These are phyloP conservation scores for Mungos mungo DNA, from an alignment of 2,113 vertebrate species.

Conservation along the genomic window DNA sequence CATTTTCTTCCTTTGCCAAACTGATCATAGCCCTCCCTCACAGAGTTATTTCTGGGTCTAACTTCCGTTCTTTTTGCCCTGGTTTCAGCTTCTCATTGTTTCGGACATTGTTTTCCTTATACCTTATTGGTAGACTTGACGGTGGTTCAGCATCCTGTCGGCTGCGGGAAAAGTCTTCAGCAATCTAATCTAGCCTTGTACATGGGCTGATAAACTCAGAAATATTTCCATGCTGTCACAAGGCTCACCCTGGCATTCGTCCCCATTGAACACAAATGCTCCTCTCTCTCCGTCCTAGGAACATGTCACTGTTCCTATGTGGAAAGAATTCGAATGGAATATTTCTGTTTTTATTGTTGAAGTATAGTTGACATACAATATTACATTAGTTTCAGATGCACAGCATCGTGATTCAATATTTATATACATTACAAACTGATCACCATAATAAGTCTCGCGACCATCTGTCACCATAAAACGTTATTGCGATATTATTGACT, in stretches of 20 bases:
- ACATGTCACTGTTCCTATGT: neutral
- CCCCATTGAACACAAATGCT: neutral
- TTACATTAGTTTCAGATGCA: neutral
- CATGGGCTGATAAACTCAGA: neutral
- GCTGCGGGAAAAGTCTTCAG: neutral
- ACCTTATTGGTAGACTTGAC: neutral
- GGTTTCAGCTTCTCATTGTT: slow-evolving; percentile 15
- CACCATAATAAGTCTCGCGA: neutral
- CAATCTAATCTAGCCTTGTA: neutral
- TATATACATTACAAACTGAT: neutral
- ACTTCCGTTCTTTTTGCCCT: neutral
- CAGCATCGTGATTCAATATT: neutral
- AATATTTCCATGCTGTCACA: neutral
- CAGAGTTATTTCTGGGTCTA: neutral
- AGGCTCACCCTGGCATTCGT: neutral
- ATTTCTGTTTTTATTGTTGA: neutral
- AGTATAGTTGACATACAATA: neutral
- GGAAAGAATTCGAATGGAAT: neutral
- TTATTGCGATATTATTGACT: neutral
- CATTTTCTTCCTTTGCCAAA: neutral
- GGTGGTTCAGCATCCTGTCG: neutral
- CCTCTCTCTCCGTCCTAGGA: neutral
- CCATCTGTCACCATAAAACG: neutral
- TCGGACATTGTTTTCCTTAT: neutral
- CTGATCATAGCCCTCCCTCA: neutral